Evolutionary conservation across 2,797 vertebrate genomes (phyloP).

Genomic region (Petrocephalus schoutedeni): DNA sequence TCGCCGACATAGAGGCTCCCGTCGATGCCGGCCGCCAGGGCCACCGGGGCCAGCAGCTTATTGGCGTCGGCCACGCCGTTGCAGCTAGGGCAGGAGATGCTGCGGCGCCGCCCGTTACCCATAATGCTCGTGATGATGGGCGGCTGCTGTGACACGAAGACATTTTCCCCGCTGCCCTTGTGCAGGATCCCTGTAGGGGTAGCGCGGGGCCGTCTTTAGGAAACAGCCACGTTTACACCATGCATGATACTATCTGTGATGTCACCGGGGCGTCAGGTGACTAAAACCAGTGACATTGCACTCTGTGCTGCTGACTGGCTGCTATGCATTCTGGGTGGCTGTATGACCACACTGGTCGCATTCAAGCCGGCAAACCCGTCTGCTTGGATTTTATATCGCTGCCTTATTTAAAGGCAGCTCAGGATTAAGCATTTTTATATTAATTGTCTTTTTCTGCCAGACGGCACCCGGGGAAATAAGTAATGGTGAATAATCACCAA

Average conservation of each 20-base stretch:
- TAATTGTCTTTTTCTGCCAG: background rate
- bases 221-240: background rate
- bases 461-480: background rate
- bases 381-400: background rate
- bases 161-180: constrained; percentile 81
- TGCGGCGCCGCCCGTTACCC: constrained; percentile 79
- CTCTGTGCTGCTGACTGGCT: background rate
- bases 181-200: constrained; percentile 70
- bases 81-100: constrained; percentile 84
- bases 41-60: constrained; percentile 78
- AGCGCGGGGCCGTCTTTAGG: background rate
- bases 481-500: background rate
- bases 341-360: background rate
- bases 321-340: background rate
- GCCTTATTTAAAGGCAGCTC: background rate
- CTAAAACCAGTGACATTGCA: background rate
- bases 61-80: constrained; percentile 83
- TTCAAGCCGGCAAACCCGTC: background rate
- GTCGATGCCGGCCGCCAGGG: constrained; percentile 74
- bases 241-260: background rate
- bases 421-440: background rate
- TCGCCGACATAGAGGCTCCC: constrained; percentile 82
- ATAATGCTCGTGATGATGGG: constrained; percentile 81
- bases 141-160: constrained; percentile 79
- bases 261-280: background rate